Conservation (phyloP, 1,140 invertebrate genomes). For the Physella acuta region DNA sequence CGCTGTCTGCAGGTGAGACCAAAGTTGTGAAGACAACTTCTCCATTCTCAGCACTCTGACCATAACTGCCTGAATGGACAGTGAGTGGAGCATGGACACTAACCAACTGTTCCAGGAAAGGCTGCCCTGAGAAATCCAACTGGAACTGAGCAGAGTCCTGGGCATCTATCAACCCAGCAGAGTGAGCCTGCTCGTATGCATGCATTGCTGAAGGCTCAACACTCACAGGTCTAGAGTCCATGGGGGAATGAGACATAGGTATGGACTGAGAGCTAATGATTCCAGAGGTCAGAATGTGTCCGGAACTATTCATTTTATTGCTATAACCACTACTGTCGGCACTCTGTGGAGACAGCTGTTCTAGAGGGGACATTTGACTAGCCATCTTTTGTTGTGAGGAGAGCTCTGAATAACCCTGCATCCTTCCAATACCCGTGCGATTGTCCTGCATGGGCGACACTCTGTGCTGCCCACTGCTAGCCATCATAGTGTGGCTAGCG, state of each 20-base stretch:
- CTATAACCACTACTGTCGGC: background rate
- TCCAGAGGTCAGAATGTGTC: constrained; percentile 6
- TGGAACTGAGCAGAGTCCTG: constrained; percentile 22
- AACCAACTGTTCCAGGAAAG: constrained; percentile 31
- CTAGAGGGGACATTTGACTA: constrained; percentile 13
- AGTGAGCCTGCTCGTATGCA: constrained; percentile 4
- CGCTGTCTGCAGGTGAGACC: constrained; percentile 12
- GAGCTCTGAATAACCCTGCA: background rate
- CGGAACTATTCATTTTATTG: constrained; percentile 3
- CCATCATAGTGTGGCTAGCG: background rate
- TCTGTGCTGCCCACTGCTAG: constrained; percentile 3
- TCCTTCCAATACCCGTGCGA: background rate
- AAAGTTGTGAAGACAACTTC: constrained; percentile 21
- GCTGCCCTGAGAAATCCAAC: constrained; percentile 23
- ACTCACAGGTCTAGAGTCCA: constrained; percentile 15
- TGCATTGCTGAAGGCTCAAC: constrained; percentile 14
- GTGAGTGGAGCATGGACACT: constrained; percentile 15
- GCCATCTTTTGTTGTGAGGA: constrained; percentile 14
- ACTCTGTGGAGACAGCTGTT: constrained; percentile 14
- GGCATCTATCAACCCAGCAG: constrained; percentile 2
- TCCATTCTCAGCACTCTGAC: constrained; percentile 16
- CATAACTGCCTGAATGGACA: constrained; percentile 22
- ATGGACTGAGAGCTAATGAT: background rate
- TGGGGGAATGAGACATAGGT: background rate
- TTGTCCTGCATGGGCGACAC: constrained; percentile 18